Base-by-base conservation (phyloP, 2,888 invertebrate genomes). In the Hemicrepidius hirtus region DNA sequence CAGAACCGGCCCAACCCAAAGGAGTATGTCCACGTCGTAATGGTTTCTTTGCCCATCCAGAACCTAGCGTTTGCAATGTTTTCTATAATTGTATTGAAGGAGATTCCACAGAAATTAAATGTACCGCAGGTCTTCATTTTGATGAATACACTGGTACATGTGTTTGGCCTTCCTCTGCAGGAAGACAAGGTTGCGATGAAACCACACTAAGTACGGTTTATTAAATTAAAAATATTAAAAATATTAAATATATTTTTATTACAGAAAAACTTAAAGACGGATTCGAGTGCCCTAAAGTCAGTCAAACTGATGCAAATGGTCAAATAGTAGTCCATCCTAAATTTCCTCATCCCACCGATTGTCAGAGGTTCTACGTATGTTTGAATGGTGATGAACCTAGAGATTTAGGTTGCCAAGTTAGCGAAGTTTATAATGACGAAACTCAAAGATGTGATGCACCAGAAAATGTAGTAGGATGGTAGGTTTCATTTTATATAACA, bases 71-170 rank as follows among this genome's bases (percentile, higher is more conserved):
- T 13, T 97, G 97, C 88, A 93, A 95, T 85, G 86, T 94, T 76
- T 97, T 96, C 91, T 95, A 90, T 89, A 96, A 95, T 87, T 97
- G 96, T 85, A 95, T 96, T 82, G 94, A 96, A 77, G 96, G 96
- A 63, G 94, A 94, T 28, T 89, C 92, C 62, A 92, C 90, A 64
- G 94, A 95, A 85, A 92, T 92, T 82, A 92, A 91, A 78, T 97
- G 97, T 85, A 95, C 96, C n/a, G 91, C 93, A 76, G 96, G 96
- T 28, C 90, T 97, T 44, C 95, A 95, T 87, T 97, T 96, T 86
- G 96, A 97, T 83, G 96, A 96, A 85, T 94, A 92, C 87, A 92
- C 92, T 49, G 96, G 96, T 68, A 95, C 94, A 65, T 97, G 97
- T 84, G 95, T 96, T 64, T 97, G 97, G 97, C 96, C 96, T 3